A percentile compares a stretch with the other conserved stretches of the same genome.
Conservation (phyloP, 1,140 invertebrate genomes). For the Brachionus asplanchnoidis region DNA sequence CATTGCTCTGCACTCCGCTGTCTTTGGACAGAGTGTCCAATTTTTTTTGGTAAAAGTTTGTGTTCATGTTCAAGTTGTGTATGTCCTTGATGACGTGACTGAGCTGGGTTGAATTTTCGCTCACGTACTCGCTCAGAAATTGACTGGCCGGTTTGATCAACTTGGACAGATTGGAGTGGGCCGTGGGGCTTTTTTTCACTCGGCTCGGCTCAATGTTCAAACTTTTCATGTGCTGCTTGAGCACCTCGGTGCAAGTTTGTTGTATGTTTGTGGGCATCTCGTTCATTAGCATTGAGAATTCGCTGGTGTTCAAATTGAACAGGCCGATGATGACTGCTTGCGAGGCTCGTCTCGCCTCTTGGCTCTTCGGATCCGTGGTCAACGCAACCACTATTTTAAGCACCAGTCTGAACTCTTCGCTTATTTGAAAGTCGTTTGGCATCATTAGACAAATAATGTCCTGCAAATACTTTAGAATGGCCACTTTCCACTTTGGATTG, state of each 20-base stretch:
- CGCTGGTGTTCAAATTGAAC: conserved; percentile 81
- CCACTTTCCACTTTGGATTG: conserved; percentile 67
- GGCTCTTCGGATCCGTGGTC: conserved; percentile 60
- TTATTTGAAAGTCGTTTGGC: conserved; percentile 53
- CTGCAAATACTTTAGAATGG: conserved; percentile 57
- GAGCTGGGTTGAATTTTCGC: conserved; percentile 68
- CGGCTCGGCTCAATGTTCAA: conserved; percentile 45
- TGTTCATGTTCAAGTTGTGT: conserved; percentile 75
- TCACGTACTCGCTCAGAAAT: conserved; percentile 28
- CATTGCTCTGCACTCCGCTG: conserved; percentile 71
- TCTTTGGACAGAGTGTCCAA: conserved; percentile 77
- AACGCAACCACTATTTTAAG: conserved; percentile 61
- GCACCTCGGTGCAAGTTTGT: conserved; percentile 72
- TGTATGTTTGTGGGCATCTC: conserved; percentile 74
- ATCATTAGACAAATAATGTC: conserved; percentile 55
- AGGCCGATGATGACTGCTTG: conserved; percentile 74
- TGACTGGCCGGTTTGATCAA: background rate
- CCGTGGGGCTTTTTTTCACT: conserved; percentile 45
- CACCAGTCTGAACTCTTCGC: conserved; percentile 58
- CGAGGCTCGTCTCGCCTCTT: conserved; percentile 72
- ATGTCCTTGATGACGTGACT: conserved; percentile 82
- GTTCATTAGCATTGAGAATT: conserved; percentile 75
- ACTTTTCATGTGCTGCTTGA: conserved; percentile 70
- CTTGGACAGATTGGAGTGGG: conserved; percentile 45
- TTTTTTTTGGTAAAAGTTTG: conserved; percentile 58